Conservation (phyloP, 2,888 invertebrate species). For the Patella pellucida region DNA sequence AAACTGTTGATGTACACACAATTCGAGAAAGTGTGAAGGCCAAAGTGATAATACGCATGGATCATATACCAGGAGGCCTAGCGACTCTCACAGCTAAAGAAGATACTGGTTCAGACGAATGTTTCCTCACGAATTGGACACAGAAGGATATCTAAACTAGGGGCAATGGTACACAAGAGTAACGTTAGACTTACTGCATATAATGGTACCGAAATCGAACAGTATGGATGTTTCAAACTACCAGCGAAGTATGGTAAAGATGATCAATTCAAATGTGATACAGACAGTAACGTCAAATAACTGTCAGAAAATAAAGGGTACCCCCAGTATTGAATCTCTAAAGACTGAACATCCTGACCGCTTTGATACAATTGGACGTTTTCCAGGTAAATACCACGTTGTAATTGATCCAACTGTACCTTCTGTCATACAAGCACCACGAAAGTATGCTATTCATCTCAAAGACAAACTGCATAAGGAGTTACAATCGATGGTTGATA, state of each 20-base stretch:
- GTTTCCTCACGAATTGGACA: not conserved
- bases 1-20: too few species aligned
- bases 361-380: constrained; percentile 5
- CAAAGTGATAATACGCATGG: not conserved
- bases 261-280: not conserved
- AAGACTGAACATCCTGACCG: not conserved
- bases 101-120: not conserved
- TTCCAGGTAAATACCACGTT: not conserved
- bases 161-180: too few species aligned
- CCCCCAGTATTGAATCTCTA: not conserved
- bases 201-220: not conserved
- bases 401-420: not conserved
- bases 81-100: too few species aligned
- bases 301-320: not conserved
- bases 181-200: not conserved
- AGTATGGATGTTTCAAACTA: not conserved
- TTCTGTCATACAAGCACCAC: not conserved
- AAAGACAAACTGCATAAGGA: not conserved
- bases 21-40: too few species aligned
- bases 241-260: not conserved
- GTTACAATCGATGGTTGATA: not conserved
- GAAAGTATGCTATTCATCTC: not conserved
- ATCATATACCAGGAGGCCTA: not conserved
- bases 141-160: not conserved
- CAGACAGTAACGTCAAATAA: not conserved